phyloP scores from a whole-genome alignment of 23 tunicate genomes.

The Phallusia fumigata region DNA sequence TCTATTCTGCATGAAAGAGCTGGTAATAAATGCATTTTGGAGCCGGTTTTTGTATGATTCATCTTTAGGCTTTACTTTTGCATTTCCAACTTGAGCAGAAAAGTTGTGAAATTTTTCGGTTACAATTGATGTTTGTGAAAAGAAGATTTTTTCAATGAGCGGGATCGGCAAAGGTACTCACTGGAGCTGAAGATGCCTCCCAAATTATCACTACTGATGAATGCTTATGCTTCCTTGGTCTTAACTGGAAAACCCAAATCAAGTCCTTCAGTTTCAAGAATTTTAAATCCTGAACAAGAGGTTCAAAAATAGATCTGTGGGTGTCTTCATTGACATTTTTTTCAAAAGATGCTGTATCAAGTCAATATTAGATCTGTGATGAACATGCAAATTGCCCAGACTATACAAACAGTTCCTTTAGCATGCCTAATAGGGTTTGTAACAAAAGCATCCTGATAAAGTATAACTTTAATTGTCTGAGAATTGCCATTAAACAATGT shows the following conservation, averaged over 20 bases:
- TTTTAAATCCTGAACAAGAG: slow-evolving; percentile 33
- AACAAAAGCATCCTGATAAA: slow-evolving; percentile 48
- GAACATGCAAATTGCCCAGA: slow-evolving; percentile 24
- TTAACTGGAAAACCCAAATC: slow-evolving; percentile 21
- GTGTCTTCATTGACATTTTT: background rate
- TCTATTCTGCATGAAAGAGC: too few species aligned
- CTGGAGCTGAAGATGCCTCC: slow-evolving; percentile 40
- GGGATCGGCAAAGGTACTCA: slow-evolving; percentile 26
- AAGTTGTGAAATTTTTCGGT: background rate
- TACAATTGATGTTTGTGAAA: background rate
- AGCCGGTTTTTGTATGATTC: background rate
- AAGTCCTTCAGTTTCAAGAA: slow-evolving; percentile 41
- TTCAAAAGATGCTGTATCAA: slow-evolving; percentile 33
- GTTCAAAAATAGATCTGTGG: slow-evolving; percentile 10
- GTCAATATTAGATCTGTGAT: slow-evolving; percentile 29
- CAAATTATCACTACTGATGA: slow-evolving; percentile 40
- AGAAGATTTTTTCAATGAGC: slow-evolving; percentile 6
- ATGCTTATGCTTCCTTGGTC: background rate
- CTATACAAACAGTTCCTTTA: slow-evolving; percentile 24
- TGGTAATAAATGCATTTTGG: too few species aligned
- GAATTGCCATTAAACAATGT: slow-evolving; percentile 5
- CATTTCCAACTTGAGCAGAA: background rate
- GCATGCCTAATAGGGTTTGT: slow-evolving; percentile 31
- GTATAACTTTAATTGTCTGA: background rate
- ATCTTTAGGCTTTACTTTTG: background rate